phyloP scores from a whole-genome alignment of 2,113 vertebrate species.

The Engystomops pustulosus region DNA sequence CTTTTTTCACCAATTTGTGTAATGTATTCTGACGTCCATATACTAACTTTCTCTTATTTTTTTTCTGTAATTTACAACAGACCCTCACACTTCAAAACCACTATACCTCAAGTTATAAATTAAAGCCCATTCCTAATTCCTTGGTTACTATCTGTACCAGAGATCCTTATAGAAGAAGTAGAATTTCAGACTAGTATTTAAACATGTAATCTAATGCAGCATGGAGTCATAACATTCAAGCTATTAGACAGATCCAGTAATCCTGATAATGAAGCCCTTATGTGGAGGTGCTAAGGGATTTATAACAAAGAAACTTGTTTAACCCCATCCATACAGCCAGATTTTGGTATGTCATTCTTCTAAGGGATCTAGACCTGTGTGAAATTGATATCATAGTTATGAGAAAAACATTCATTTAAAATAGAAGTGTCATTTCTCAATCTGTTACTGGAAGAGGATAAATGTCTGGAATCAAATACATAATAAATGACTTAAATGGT shows the following conservation, averaged over 20 bases:
- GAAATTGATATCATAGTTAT: not conserved
- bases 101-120: constrained; percentile 6
- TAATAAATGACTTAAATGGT: not conserved
- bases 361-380: not conserved
- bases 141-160: constrained; percentile 24
- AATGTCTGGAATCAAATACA: not conserved
- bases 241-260: constrained; percentile 58
- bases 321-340: constrained; percentile 9
- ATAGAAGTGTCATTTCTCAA: not conserved
- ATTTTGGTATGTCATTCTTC: not conserved
- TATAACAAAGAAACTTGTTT: constrained; percentile 49
- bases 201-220: constrained; percentile 52
- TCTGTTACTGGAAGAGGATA: not conserved
- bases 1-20: too few species aligned
- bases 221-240: constrained; percentile 54
- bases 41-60: too few species aligned
- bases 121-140: constrained; percentile 2
- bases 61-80: constrained; percentile 40
- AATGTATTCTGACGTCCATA: too few species aligned
- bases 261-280: constrained; percentile 49
- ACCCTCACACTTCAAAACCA: constrained; percentile 31
- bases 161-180: constrained; percentile 23
- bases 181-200: constrained; percentile 45
- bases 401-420: not conserved
- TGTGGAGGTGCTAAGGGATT: constrained; percentile 54